Conservation (phyloP, 2,797 vertebrate species). For the Atherinosoma microstoma region DNA sequence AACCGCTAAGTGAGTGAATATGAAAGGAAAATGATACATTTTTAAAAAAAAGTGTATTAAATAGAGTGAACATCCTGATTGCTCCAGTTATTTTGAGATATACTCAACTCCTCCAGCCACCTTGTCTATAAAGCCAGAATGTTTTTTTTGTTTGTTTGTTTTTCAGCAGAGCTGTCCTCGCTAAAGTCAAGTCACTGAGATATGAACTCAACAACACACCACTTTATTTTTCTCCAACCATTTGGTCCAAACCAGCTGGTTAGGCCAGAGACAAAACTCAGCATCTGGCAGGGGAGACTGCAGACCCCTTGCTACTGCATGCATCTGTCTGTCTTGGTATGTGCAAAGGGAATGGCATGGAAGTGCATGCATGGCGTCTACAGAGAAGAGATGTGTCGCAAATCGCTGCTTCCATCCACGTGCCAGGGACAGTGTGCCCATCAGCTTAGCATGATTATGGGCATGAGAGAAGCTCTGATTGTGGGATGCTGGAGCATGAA, state of each 20-base stretch:
- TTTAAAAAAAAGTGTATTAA: slow-evolving; percentile 13
- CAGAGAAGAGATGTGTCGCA: slow-evolving; percentile 57
- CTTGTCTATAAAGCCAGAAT: slow-evolving; percentile 33
- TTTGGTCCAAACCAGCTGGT: slow-evolving; percentile 61
- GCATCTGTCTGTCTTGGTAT: slow-evolving; percentile 38
- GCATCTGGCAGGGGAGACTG: slow-evolving; percentile 62
- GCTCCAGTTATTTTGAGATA: slow-evolving; percentile 31
- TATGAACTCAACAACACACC: slow-evolving; percentile 40
- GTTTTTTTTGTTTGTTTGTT: neutral
- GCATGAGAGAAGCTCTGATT: slow-evolving; percentile 72
- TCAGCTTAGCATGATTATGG: slow-evolving; percentile 71
- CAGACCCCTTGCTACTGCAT: slow-evolving; percentile 11
- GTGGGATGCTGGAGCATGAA: slow-evolving; percentile 71
- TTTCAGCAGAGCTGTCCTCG: slow-evolving; percentile 1
- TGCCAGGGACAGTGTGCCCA: slow-evolving; percentile 59
- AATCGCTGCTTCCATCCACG: slow-evolving; percentile 59
- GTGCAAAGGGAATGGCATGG: slow-evolving; percentile 31
- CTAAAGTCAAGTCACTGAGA: slow-evolving; percentile 35
- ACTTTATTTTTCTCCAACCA: slow-evolving; percentile 51
- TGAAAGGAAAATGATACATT: slow-evolving; percentile 13
- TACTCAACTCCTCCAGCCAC: slow-evolving; percentile 18
- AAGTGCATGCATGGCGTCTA: slow-evolving; percentile 23
- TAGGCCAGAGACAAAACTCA: slow-evolving; percentile 58
- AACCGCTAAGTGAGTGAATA: slow-evolving; percentile 33
- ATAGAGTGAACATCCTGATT: slow-evolving; percentile 19